These are phyloP conservation scores for Neoaliturus tenellus DNA, from an alignment of 2,888 invertebrate genomes.

Conservation along the genomic window DNA sequence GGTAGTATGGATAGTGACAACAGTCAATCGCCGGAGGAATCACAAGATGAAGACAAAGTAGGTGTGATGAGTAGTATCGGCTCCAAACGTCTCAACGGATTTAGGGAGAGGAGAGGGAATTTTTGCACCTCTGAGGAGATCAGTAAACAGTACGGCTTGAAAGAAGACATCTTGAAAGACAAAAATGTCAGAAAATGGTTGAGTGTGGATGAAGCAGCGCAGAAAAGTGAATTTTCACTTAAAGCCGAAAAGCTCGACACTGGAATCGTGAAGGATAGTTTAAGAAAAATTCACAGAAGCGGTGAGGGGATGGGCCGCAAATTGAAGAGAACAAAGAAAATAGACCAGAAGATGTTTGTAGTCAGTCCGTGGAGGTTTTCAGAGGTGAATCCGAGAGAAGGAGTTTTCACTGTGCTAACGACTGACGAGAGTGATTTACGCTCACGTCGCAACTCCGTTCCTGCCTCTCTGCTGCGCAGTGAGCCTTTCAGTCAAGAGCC, in stretches of 20 bases:
- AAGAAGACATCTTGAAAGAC: conserved; percentile 38
- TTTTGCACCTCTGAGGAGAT: conserved; percentile 63
- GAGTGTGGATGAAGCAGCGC: conserved; percentile 48
- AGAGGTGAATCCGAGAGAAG: conserved; percentile 22
- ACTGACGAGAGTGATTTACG: conserved; percentile 41
- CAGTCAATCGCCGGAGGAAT: neutral
- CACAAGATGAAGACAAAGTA: conserved; percentile 52
- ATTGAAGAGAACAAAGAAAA: conserved; percentile 64
- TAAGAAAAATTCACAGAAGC: conserved; percentile 55
- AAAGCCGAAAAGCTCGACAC: conserved; percentile 34
- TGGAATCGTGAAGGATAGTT: conserved; percentile 37
- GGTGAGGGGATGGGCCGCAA: conserved; percentile 58
- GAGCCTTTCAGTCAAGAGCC: conserved; percentile 58
- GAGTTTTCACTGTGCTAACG: conserved; percentile 19
- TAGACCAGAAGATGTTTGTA: conserved; percentile 66
- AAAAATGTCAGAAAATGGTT: conserved; percentile 47
- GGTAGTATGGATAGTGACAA: conserved; percentile 52
- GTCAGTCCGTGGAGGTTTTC: conserved; percentile 62
- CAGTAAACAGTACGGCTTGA: conserved; percentile 59
- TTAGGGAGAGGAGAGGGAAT: conserved; percentile 54
- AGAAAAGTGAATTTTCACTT: conserved; percentile 1
- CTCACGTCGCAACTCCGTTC: conserved; percentile 58
- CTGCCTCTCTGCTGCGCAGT: conserved; percentile 50
- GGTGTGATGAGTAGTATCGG: conserved; percentile 53
- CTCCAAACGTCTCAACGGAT: conserved; percentile 53